These are phyloP conservation scores for Listronotus bonariensis DNA, from an alignment of 1,140 invertebrate genomes.

Conservation along the genomic window DNA sequence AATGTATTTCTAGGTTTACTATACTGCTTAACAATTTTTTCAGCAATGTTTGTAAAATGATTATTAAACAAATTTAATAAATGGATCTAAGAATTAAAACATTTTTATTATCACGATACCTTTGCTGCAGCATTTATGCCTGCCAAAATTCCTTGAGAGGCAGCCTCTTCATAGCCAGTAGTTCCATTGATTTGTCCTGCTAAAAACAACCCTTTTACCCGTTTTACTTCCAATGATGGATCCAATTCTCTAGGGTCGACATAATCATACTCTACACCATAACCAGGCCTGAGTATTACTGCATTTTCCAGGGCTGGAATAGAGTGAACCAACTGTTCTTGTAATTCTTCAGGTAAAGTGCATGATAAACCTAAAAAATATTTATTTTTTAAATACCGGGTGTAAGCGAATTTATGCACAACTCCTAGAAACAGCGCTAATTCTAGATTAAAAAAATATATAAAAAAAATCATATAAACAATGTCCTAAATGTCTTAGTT, in stretches of 20 bases:
- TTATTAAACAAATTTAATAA: too few relatives aligned
- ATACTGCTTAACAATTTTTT: too few relatives aligned
- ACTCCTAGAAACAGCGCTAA: too few relatives aligned
- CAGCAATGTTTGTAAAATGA: too few relatives aligned
- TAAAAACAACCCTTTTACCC: constrained; percentile 76
- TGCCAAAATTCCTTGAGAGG: constrained; percentile 88
- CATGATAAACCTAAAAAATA: constrained; percentile 66
- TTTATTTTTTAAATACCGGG: too few relatives aligned
- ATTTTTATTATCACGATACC: too few relatives aligned
- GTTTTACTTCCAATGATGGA: constrained; percentile 78
- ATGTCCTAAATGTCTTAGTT: too few relatives aligned
- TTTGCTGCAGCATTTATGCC: constrained; percentile 80
- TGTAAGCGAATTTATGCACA: too few relatives aligned
- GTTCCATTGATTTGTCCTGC: constrained; percentile 97
- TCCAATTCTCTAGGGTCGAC: constrained; percentile 88
- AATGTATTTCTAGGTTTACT: too few relatives aligned
- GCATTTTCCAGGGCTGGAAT: constrained; percentile 82
- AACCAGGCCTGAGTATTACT: constrained; percentile 75
- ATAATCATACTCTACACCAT: constrained; percentile 92
- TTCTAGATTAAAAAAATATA: too few relatives aligned
- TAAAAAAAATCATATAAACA: too few relatives aligned
- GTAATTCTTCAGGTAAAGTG: constrained; percentile 81
- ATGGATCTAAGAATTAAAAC: too few relatives aligned
- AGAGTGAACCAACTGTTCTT: constrained; percentile 72
- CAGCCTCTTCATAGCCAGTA: constrained; percentile 96